Evolutionary conservation across 2,113 vertebrate species (phyloP).

Genomic region (Sylvia atricapilla): DNA sequence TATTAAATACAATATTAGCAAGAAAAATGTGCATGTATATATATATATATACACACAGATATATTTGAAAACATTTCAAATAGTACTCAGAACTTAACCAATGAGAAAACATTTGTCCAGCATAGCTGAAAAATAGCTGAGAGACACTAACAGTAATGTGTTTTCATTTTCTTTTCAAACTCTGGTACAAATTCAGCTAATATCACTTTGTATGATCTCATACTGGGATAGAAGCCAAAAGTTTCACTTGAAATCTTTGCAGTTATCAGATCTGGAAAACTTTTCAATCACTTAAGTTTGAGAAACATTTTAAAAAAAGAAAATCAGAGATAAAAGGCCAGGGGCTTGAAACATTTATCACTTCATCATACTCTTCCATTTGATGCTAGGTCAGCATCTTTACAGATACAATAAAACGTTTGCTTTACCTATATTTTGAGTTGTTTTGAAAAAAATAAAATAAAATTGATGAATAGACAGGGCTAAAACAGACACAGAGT

Average conservation of each 20-base stretch:
- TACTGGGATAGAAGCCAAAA: constrained; percentile 54
- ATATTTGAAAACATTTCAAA: not conserved
- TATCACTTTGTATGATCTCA: constrained; percentile 57
- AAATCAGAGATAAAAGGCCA: constrained; percentile 22
- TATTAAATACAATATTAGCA: not conserved
- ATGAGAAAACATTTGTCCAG: not conserved
- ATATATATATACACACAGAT: not conserved
- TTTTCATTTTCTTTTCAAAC: constrained; percentile 22
- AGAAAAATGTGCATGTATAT: not conserved
- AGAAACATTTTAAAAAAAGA: not conserved
- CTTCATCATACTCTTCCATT: constrained; percentile 47
- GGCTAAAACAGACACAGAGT: not conserved
- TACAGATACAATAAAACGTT: not conserved
- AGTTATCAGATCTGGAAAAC: constrained; percentile 68
- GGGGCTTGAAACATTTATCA: constrained; percentile 54
- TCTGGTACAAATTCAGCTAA: constrained; percentile 39
- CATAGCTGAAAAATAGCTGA: not conserved
- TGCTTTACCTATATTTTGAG: not conserved
- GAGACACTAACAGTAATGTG: not conserved
- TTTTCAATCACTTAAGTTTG: constrained; percentile 53
- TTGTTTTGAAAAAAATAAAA: not conserved
- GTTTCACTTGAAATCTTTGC: constrained; percentile 58
- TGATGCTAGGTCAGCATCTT: constrained; percentile 36
- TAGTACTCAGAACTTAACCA: not conserved
- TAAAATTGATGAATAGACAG: not conserved